Conservation (phyloP, 1,140 invertebrate genomes). For the Copidosoma floridanum region DNA sequence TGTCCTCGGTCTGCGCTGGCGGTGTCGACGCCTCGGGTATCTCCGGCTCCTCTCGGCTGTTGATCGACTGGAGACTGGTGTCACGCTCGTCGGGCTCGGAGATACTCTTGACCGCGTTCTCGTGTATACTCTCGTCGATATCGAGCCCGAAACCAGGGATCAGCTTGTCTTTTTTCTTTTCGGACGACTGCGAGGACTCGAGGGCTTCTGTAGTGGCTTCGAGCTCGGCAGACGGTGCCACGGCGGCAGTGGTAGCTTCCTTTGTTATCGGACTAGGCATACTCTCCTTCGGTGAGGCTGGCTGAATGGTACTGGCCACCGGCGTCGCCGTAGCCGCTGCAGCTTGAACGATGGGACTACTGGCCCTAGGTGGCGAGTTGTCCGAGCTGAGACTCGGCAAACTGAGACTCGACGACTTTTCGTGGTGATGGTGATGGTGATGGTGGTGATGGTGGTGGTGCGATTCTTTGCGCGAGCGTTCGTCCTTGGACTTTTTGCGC, state of each 20-base stretch:
- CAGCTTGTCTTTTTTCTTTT: constrained; percentile 63
- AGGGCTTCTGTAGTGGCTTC: constrained; percentile 40
- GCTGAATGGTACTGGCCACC: constrained; percentile 45
- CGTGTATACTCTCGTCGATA: constrained; percentile 72
- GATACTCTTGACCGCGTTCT: constrained; percentile 76
- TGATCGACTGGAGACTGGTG: constrained; percentile 42
- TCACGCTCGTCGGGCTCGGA: constrained; percentile 61
- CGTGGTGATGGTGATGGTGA: constrained; percentile 52
- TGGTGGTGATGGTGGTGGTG: constrained; percentile 65
- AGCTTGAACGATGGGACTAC: constrained; percentile 46
- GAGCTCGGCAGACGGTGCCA: constrained; percentile 37
- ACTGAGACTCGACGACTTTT: constrained; percentile 34
- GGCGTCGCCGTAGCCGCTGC: constrained; percentile 41
- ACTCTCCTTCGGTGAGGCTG: constrained; percentile 53
- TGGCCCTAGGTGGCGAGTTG: constrained; percentile 48
- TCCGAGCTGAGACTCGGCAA: constrained; percentile 50
- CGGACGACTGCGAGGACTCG: constrained; percentile 30
- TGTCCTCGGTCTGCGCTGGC: constrained; percentile 64
- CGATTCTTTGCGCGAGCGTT: constrained; percentile 67
- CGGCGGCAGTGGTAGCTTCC: constrained; percentile 47
- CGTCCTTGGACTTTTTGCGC: constrained; percentile 77
- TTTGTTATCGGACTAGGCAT: constrained; percentile 62
- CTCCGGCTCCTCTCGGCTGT: constrained; percentile 44
- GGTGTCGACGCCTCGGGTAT: constrained; percentile 36
- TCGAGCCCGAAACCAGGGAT: constrained; percentile 70